Base-by-base conservation (phyloP, 2,888 invertebrate species). In the Alcis repandata region DNA sequence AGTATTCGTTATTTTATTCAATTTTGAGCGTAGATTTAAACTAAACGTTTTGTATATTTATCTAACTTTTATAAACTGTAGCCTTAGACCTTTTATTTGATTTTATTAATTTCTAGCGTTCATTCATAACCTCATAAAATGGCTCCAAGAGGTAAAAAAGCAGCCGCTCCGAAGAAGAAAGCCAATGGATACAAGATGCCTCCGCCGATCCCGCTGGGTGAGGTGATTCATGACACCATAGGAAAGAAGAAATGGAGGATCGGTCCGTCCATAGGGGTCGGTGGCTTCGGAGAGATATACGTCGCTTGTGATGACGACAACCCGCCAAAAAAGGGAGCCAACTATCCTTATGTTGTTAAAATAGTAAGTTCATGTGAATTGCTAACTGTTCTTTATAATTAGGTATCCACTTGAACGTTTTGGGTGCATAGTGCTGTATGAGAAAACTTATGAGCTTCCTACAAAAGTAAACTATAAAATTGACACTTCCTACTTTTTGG, bases 251-350 rank as follows among this genome's bases (percentile, higher is more conserved):
- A 96, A 83, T 99, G 98, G 98, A 95, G 95, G 71, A 94, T 99
- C 63, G 98, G 98, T 0, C 94, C 95, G 13, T 96, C 98, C 0
- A 97, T 99, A 67, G 99, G 98, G 0, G 94, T 96, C 62, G 99
- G 99, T 0, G 99, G 99, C 11, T 99, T 99, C 86, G 99, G 99
- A 0, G 97, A 98, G 85, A 98, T 99, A 77, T 99, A 99, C 86
- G 95, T 96, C 0, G 98, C 97, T 45, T 95, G 95, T 87, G 95
- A 94, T 60, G 89, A 89, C 20, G 94, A 94, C 9, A 92, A 94
- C 36, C 87, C 93, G 0, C 86, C 93, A 1, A 94, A 94, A 65
- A 90, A 89, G 65, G 84, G 88, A 0, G 92, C 94, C 0, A 84
- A 79, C 66, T 96, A 95, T 86, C 95, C 96, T 6, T 96, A 94